Evolutionary conservation across 1,140 invertebrate species (phyloP), one percentile per base, ranked within the genome.

Genomic region (Harlomillsia oculata): DNA sequence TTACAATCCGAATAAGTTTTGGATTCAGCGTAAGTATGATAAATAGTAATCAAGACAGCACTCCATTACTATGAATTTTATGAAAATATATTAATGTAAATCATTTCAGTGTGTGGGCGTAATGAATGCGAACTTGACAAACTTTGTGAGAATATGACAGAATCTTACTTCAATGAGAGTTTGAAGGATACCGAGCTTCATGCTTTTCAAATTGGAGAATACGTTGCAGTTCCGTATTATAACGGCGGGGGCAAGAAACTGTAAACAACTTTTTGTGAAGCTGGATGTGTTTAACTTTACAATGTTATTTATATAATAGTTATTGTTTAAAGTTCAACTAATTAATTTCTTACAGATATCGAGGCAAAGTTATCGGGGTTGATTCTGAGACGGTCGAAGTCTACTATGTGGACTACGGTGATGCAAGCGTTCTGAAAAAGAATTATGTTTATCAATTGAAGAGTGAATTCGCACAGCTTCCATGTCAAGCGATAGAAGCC

Each of bases 1-100:
- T 4, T 62, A 60, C 44, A 53, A 65, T 46, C 63, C 63, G 2
- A 65, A 65, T 41, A 51, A 51, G 25, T 65, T 62, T 43, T 62
- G 51, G 51, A 58, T 63, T 52, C 56, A 63, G 53, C 44, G 59
- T 61, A 0, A 14, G 28, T 36, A 34, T 34, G 32, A 34, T n/a
- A 34, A 9, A 34, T n/a, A 34, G n/a, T 9, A 9, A 34, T 34
- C n/a, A 34, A 8, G 32, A 34, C 32, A 34, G 32, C 8, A 34
- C 32, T 9, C 8, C 8, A 8, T 23, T n/a, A n/a, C n/a, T n/a
- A n/a, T 26, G 25, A 23, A 46, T 46, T 8, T 23, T 46, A 46
- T 18, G 9, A 26, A 32, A 29, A 23, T 5, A 16, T 32, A n/a
- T 21, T 50, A 26, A 16, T 51, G 14, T 51, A 37, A 51, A 30